Evolutionary conservation across 2,888 invertebrate species (phyloP), one percentile per base, ranked within the genome.

Genomic region (Polyommatus iphigenia): DNA sequence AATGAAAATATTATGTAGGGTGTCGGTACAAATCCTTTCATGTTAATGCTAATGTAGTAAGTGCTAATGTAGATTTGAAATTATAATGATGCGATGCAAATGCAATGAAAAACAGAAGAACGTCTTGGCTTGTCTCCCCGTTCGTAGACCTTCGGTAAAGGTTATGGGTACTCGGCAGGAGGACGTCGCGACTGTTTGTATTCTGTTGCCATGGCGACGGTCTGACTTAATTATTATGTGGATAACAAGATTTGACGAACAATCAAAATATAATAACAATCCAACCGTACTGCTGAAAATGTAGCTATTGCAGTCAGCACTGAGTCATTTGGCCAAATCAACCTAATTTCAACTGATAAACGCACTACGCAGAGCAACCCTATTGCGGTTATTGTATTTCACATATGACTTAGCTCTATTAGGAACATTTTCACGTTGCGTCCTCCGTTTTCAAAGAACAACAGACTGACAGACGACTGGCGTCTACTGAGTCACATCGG

Each of bases 151-250:
- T 32, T 67, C 29, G 20, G 29, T 6, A 67, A 67, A 67, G 67
- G 67, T 67, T 67, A 67, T 29, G 10, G 62, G 62, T 67, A 24
- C 24, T 62, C 62, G 67, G 32, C 67, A 67, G 67, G 67, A 67
- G 67, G 67, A 67, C 67, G 29, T 32, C 32, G 67, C 67, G 29
- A 32, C 32, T 67, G 67, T 67, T 67, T 67, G 67, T 67, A 67
- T 24, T 29, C 15, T 24, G 67, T 67, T 15, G 32, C 32, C 15
- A 67, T 67, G 67, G 67, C 7, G 67, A 67, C 67, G 13, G 67
- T 29, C 15, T 67, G 67, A 67, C 67, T 32, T 67, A 67, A 67
- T 67, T 29, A 67, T 67, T 15, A 67, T 67, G 24, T 20, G 29
- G 29, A 67, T 32, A 67, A 18, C 15, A 67, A 67, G 67, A 32